These are phyloP conservation scores for Okamejei kenojei DNA, from an alignment of 2,797 vertebrate species.

Conservation along the genomic window DNA sequence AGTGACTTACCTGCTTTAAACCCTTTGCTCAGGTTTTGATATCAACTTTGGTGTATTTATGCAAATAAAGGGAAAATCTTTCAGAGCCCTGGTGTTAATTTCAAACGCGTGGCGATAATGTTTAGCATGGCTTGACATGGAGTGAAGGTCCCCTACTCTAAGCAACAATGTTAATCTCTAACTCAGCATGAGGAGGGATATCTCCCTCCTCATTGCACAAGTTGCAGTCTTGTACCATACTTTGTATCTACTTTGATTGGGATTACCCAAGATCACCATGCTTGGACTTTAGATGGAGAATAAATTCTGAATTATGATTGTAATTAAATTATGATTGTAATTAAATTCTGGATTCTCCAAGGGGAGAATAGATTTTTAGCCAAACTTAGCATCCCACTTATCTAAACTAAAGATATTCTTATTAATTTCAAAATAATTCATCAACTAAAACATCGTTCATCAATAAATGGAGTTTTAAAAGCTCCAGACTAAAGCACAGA, in stretches of 20 bases:
- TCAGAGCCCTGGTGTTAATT: too few species aligned
- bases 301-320: too few species aligned
- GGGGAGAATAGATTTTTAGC: background rate
- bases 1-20: slow-evolving; percentile 14
- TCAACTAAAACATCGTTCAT: background rate
- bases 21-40: background rate
- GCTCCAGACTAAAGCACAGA: background rate
- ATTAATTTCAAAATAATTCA: background rate
- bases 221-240: background rate
- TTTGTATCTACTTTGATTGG: background rate
- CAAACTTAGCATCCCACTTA: too few species aligned
- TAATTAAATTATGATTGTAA: background rate
- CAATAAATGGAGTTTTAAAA: background rate
- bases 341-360: background rate
- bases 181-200: too few species aligned
- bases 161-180: background rate
- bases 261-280: background rate
- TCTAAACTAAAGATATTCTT: background rate
- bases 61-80: background rate
- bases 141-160: background rate
- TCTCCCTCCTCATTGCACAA: background rate
- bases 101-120: too few species aligned
- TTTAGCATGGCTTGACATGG: background rate
- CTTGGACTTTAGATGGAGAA: background rate
- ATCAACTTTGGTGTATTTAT: background rate